These are phyloP conservation scores for Leptinotarsa lineolata DNA, from an alignment of 1,140 invertebrate genomes.

Conservation along the genomic window DNA sequence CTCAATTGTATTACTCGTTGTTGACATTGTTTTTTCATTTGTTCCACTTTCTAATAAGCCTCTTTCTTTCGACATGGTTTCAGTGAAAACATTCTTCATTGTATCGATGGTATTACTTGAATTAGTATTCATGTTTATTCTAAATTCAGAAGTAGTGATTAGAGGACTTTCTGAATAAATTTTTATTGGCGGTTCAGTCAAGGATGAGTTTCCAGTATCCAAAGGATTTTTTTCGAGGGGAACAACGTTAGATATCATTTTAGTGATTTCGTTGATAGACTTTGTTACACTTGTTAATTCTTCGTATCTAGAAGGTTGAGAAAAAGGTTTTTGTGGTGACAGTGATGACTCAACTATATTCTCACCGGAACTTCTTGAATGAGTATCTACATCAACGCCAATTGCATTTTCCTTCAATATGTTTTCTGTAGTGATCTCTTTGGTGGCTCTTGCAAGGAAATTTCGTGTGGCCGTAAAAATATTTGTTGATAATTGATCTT, in stretches of 20 bases:
- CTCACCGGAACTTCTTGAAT: background rate
- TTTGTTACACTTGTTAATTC: background rate
- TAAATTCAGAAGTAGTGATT: too few species aligned
- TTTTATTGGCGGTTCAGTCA: background rate
- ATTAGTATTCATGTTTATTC: background rate
- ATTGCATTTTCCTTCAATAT: too few species aligned
- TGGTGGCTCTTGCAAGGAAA: too few species aligned
- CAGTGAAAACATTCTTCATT: background rate
- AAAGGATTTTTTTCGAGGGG: background rate
- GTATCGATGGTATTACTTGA: background rate
- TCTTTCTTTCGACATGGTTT: background rate
- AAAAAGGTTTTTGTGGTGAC: background rate
- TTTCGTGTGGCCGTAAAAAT: background rate
- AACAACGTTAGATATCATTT: background rate
- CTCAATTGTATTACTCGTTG: background rate
- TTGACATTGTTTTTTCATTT: background rate
- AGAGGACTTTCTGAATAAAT: background rate
- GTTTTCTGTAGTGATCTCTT: too few species aligned
- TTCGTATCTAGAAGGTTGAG: background rate
- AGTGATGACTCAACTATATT: background rate
- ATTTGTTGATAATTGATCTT: background rate
- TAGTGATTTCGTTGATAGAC: background rate
- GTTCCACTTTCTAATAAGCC: background rate
- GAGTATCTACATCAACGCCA: background rate
- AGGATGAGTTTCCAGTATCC: background rate